Percentiles rank a stretch among this genome's conserved stretches.
phyloP scores from a whole-genome alignment of 2,113 vertebrate genomes.

The Malurus melanocephalus region DNA sequence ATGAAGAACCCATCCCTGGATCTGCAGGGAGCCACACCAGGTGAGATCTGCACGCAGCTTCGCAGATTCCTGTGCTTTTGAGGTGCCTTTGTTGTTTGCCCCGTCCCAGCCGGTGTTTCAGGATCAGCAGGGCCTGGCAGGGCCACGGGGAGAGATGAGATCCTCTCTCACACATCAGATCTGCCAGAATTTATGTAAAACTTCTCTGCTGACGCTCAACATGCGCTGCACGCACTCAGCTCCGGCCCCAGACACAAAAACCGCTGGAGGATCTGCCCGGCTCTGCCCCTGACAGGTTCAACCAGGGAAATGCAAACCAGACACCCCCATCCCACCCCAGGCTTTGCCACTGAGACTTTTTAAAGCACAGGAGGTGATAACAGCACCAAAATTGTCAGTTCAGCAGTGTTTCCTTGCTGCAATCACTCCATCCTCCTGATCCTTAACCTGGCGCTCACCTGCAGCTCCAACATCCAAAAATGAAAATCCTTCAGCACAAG shows the following conservation, averaged over 20 bases:
- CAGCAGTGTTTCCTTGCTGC: not conserved
- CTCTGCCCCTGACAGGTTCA: not conserved
- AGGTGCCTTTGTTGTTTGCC: not conserved
- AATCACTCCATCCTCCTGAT: not conserved
- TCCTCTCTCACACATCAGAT: not conserved
- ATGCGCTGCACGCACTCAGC: not conserved
- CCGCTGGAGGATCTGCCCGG: not conserved
- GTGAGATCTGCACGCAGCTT: fast-evolving
- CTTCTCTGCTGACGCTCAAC: not conserved
- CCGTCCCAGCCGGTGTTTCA: not conserved
- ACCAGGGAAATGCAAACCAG: not conserved
- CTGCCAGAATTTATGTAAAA: not conserved
- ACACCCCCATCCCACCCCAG: not conserved
- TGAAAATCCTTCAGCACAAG: not conserved
- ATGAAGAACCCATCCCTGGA: fast-evolving
- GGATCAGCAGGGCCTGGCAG: not conserved
- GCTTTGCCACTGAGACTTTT: not conserved
- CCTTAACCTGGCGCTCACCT: not conserved
- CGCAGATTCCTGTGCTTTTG: not conserved
- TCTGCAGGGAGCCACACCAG: fast-evolving
- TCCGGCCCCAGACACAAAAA: not conserved
- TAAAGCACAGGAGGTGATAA: not conserved
- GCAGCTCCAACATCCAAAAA: not conserved
- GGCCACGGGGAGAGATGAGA: not conserved
- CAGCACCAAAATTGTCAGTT: not conserved